Evolutionary conservation across 2,113 vertebrate species (phyloP).

Genomic region (Entosphenus tridentatus): DNA sequence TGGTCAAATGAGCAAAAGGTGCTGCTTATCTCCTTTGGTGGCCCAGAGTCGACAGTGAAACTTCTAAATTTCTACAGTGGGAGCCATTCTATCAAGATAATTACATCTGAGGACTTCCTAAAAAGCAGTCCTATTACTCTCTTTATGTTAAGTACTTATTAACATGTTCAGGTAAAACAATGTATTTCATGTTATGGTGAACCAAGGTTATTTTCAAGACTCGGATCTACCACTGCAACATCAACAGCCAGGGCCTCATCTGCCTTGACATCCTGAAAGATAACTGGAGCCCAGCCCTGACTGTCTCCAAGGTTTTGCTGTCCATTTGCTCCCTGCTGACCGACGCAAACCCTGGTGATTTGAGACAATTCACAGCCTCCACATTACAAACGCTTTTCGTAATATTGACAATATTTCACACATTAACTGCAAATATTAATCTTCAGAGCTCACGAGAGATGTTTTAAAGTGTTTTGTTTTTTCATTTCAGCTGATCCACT

Average conservation of each 20-base stretch:
- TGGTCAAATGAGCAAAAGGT: too few relatives aligned
- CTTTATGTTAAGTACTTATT: too few relatives aligned
- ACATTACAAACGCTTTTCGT: neutral
- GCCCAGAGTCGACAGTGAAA: too few relatives aligned
- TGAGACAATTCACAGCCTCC: neutral
- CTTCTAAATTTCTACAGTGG: too few relatives aligned
- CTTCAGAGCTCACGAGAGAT: too few relatives aligned
- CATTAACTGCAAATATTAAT: neutral
- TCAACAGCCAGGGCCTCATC: conserved; percentile 82
- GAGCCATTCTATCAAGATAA: too few relatives aligned
- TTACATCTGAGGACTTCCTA: too few relatives aligned
- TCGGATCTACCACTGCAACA: conserved; percentile 81
- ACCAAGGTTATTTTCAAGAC: conserved; percentile 59
- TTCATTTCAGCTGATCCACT: conserved; percentile 47
- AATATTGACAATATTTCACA: neutral
- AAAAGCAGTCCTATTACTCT: too few relatives aligned
- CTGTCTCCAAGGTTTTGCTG: conserved; percentile 73
- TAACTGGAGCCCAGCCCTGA: conserved; percentile 75
- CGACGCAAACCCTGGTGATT: conserved; percentile 58
- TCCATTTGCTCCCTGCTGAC: conserved; percentile 78
- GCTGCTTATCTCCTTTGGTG: too few relatives aligned
- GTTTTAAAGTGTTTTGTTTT: conserved; percentile 11
- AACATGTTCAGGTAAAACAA: neutral
- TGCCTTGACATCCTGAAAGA: conserved; percentile 77
- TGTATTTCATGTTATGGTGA: neutral